These are phyloP conservation scores for Limnothrissa miodon DNA, from an alignment of 2,113 vertebrate species.

Conservation along the genomic window DNA sequence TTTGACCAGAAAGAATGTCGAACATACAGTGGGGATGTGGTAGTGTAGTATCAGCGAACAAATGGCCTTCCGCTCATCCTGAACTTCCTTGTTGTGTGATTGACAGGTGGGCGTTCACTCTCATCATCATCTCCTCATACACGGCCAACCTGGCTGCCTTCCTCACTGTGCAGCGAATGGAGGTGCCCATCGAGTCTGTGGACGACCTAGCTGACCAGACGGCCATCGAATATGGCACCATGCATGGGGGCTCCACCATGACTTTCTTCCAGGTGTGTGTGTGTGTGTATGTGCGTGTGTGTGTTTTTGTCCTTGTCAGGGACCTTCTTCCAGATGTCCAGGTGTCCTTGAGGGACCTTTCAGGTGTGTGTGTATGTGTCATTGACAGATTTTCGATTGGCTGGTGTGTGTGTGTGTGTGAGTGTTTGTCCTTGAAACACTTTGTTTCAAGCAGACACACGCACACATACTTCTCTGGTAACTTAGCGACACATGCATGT, in stretches of 20 bases:
- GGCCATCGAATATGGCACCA: constrained; percentile 94
- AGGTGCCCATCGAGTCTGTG: constrained; percentile 94
- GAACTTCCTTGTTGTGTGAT: background rate
- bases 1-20: no score
- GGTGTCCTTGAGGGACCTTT: background rate
- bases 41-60: no score
- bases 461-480: no score
- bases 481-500: no score
- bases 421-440: background rate
- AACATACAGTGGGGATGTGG: no score
- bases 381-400: no score
- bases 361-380: background rate
- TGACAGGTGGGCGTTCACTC: constrained; percentile 94
- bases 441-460: background rate
- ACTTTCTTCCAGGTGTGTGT: constrained; percentile 89
- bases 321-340: no score
- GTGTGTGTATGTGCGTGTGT: background rate
- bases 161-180: constrained; percentile 95
- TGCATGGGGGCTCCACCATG: constrained; percentile 97
- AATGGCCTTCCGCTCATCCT: background rate
- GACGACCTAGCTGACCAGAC: constrained; percentile 98
- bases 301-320: no score
- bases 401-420: background rate
- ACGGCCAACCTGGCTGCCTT: constrained; percentile 96
- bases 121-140: constrained; percentile 99